Base-by-base conservation (phyloP, 2,888 invertebrate genomes). In the Papilio protenor region DNA sequence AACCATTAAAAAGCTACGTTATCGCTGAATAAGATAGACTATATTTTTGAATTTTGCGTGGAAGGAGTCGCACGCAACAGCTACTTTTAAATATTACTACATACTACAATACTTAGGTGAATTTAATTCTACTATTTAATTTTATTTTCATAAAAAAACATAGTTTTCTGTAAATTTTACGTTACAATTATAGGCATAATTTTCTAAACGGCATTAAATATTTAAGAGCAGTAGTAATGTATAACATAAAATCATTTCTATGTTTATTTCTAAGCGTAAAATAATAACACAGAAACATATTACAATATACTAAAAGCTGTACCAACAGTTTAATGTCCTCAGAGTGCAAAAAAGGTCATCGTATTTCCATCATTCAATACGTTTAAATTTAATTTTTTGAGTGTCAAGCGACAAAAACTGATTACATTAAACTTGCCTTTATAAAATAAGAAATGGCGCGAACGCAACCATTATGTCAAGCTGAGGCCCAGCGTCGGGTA, bases 381-480 rank as follows among this genome's bases (percentile, higher is more conserved):
- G 23, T 52, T 21, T 52, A 45, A 70, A 70, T 72, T 33, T 12
- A 55, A 16, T 40, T 52, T 55, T 73, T 73, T 55, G 2, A 52
- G n/a, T 33, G 18, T 52, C 33, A n/a, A 55, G 27, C 27, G 6
- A 12, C n/a, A 73, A 57, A 74, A 74, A 74, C 47, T 27, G 11
- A 21, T 61, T 75, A n/a, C 49, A 64, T 74, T 52, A 66, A 75
- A 75, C 49, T 33, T 33, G 61, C 33, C 52, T 33, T 74, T 64
- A 75, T 52, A 66, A 75, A 61, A 75, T 75, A 75, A 57, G 59
- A 61, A 61, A 71, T 72, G 76, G 61, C 71, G 71, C 71, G 76
- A 76, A 61, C 4, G 21, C 72, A 33, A 27, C 71, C 72, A 72
- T 72, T 61, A 59, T 16, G 72, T 71, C 33, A 21, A 61, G 33